These are phyloP conservation scores for Alca torda DNA, from an alignment of 2,797 vertebrate species.

Conservation along the genomic window DNA sequence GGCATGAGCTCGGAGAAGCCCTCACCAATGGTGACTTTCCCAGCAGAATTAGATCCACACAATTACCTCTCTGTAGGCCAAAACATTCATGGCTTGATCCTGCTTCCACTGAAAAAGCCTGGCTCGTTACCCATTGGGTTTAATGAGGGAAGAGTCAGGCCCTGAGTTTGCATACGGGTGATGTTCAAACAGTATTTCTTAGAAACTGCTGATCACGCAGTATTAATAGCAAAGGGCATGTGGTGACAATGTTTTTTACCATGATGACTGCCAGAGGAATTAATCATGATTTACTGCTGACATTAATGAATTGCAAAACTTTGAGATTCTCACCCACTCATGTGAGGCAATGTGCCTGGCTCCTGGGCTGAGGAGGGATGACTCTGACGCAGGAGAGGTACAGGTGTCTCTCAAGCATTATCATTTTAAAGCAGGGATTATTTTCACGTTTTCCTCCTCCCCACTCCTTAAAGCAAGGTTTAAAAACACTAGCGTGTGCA, in stretches of 20 bases:
- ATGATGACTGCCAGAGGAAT: constrained; percentile 27
- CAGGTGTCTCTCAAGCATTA: neutral
- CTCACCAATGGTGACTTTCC: neutral
- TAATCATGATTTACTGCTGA: constrained; percentile 54
- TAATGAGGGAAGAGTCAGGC: neutral
- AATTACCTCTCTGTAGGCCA: neutral
- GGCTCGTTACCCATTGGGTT: neutral
- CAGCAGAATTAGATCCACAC: neutral
- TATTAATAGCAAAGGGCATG: constrained; percentile 37
- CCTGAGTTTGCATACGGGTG: neutral
- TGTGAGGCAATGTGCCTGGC: constrained; percentile 6
- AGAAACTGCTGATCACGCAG: constrained; percentile 32
- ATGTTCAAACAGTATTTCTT: neutral
- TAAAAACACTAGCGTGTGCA: neutral
- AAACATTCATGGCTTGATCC: neutral
- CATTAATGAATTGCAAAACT: constrained; percentile 6
- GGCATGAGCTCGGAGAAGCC: neutral
- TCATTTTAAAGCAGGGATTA: neutral
- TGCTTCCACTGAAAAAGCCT: neutral
- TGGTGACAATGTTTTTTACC: constrained; percentile 30
- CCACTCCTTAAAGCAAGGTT: neutral
- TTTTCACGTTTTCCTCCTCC: neutral
- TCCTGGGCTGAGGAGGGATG: neutral
- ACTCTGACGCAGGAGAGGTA: neutral
- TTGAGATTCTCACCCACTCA: constrained; percentile 1